Percentiles rank a stretch among this genome's conserved stretches.
phyloP scores from a whole-genome alignment of 2,113 vertebrate genomes.

The Ceuthmochares aereus region DNA sequence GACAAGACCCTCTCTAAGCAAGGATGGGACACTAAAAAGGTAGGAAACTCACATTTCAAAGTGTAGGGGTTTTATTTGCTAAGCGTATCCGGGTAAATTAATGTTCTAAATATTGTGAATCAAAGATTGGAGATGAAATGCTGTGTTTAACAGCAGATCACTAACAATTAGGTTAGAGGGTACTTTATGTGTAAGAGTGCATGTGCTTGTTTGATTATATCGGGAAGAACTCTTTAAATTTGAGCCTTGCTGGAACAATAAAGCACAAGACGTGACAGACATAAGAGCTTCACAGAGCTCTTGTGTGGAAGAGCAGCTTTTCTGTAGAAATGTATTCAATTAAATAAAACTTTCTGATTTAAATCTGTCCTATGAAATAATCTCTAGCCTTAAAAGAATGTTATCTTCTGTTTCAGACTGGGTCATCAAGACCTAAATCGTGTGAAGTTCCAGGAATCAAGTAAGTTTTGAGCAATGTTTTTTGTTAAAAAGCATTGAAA shows the following conservation, averaged over 20 bases:
- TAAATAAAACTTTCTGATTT: neutral
- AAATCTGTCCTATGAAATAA: neutral
- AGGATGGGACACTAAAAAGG: conserved; percentile 93
- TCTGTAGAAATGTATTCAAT: neutral
- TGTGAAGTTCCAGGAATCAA: conserved; percentile 98
- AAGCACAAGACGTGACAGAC: neutral
- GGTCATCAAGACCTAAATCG: conserved; percentile 89
- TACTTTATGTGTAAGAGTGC: neutral
- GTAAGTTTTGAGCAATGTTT: conserved; percentile 78
- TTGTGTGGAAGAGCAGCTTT: neutral
- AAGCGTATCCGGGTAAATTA: neutral
- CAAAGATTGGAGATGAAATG: neutral
- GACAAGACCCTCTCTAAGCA: conserved; percentile 86
- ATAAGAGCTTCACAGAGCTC: neutral
- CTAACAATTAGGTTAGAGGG: neutral
- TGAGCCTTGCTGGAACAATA: neutral
- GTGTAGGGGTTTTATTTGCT: neutral
- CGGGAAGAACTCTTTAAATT: neutral
- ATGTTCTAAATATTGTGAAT: neutral
- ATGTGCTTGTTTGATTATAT: neutral
- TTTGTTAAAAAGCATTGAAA: neutral
- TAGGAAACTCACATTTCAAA: conserved; percentile 31
- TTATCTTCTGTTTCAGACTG: conserved; percentile 78
- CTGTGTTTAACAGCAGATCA: neutral
- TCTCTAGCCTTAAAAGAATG: neutral